Evolutionary conservation across 2,888 invertebrate species (phyloP), one percentile per base, ranked within the genome.

Genomic region (Platycnemis pennipes): DNA sequence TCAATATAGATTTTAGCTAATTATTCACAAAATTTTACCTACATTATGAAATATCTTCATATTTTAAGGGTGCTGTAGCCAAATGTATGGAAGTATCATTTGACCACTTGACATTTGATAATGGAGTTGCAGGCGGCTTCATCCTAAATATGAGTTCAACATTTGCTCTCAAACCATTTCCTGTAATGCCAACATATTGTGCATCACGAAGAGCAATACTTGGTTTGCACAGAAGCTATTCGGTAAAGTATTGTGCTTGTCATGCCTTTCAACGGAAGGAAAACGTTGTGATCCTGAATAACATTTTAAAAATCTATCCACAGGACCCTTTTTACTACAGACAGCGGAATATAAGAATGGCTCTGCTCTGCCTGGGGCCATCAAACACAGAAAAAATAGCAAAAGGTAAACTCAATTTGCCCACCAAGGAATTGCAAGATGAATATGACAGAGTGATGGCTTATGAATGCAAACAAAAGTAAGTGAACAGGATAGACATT

Each of bases 131-230:
- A 45, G 44, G 63, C 3, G 91, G 91, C 45, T 44, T 91, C 26
- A 91, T 91, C 7, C 37, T 91, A 63, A 91, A 91, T 63, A 91
- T 91, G 56, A 42, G 44, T 63, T 91, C 91, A 44, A 91, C 91
- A n/a, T n/a, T 63, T 44, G 91, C 91, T 91, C 63, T 91, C 42
- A 91, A 91, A 49, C 91, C 91, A 69, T 63, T 44, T 69, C 63
- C 56, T n/a, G 26, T n/a, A 0, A 44, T 42, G 13, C 56, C 91
- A 26, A 91, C 63, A 8, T 91, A 63, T 69, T 91, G 56, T n/a
- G 91, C 44, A 44, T 44, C 91, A 49, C 44, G 63, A 91, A 56
- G 91, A 91, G 56, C 63, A 26, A 44, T 91, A 44, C 69, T 69
- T 91, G 91, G 91, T 91, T 63, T 91, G 8, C 42, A 56, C 8